phyloP scores from a whole-genome alignment of 2,888 invertebrate genomes.

The Molorchus minor region DNA sequence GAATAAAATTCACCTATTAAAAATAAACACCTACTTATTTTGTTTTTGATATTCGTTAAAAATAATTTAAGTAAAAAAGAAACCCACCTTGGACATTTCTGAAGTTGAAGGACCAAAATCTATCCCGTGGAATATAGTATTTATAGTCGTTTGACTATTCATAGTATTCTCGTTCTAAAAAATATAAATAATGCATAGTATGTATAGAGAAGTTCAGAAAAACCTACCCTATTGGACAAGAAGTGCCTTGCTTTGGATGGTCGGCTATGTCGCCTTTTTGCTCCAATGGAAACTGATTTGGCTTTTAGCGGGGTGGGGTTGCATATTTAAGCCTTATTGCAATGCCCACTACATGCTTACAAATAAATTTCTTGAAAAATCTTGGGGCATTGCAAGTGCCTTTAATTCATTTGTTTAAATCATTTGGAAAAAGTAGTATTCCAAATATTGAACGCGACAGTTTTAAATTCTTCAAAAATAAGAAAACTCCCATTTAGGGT shows the following conservation, averaged over 20 bases:
- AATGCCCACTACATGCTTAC: conserved; percentile 25
- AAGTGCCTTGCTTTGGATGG: conserved; percentile 23
- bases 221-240: conserved; percentile 23
- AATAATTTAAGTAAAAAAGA: no score
- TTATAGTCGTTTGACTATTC: no score
- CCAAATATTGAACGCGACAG: conserved; percentile 19
- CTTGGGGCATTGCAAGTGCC: conserved; percentile 19
- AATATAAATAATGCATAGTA: no score
- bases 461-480: conserved; percentile 21
- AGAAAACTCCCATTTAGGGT: conserved; percentile 13
- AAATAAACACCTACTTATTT: no score
- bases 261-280: conserved; percentile 21
- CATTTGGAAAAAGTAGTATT: conserved; percentile 11
- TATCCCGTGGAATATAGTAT: no score
- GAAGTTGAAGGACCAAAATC: no score
- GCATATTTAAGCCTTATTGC: conserved; percentile 21
- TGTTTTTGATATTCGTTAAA: no score
- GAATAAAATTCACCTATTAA: no score
- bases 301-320: conserved; percentile 20
- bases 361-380: conserved; percentile 26
- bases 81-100: no score
- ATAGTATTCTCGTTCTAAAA: no score
- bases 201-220: no score
- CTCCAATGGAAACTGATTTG: conserved; percentile 22
- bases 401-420: conserved; percentile 19